These are phyloP conservation scores for Limnephilus lunatus DNA, from an alignment of 2,888 invertebrate species.

Conservation along the genomic window DNA sequence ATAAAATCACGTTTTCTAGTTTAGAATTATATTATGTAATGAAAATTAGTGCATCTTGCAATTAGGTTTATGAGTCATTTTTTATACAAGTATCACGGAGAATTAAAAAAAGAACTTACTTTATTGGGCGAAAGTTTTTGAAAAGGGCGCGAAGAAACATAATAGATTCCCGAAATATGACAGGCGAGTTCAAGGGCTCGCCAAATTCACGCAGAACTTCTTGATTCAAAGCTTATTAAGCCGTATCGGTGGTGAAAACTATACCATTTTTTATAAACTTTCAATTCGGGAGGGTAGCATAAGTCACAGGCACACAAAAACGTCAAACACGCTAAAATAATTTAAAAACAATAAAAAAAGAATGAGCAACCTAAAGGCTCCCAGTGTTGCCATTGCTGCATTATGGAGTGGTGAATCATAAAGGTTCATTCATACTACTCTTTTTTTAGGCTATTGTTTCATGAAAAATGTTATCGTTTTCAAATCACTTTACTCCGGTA, in stretches of 20 bases:
- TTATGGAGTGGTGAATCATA: not conserved
- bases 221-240: not conserved
- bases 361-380: not conserved
- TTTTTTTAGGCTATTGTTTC: not conserved
- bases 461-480: not conserved
- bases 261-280: not conserved
- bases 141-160: conserved; percentile 46
- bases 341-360: conserved; percentile 4
- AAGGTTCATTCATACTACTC: not conserved
- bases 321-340: not conserved
- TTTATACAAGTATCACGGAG: not conserved
- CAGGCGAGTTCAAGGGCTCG: conserved; percentile 24
- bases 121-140: conserved; percentile 39
- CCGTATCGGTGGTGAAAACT: not conserved
- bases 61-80: not conserved
- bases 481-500: not conserved
- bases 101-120: conserved; percentile 26
- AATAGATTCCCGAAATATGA: conserved; percentile 1
- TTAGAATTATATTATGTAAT: not conserved
- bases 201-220: not conserved
- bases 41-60: not conserved
- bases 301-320: conserved; percentile 13
- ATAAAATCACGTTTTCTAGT: not conserved
- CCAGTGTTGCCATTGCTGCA: not conserved
- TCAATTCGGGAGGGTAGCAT: not conserved